Evolutionary conservation across 2,888 invertebrate genomes (phyloP).

Genomic region (Mimas tiliae): DNA sequence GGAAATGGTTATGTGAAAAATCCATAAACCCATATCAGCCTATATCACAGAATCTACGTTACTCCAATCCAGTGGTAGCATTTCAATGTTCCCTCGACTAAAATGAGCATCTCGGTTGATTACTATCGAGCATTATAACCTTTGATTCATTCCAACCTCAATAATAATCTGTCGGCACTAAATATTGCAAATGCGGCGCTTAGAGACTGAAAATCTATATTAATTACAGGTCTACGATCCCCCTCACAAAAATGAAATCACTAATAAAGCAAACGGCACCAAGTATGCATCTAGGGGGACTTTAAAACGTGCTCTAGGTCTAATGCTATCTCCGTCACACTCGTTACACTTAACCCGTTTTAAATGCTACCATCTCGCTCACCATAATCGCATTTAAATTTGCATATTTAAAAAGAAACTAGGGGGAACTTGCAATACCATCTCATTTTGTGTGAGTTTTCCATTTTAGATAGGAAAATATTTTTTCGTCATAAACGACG

Average conservation of each 20-base stretch:
- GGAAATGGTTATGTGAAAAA: no score
- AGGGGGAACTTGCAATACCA: constrained; percentile 56
- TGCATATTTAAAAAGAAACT: constrained; percentile 66
- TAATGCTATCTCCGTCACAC: constrained; percentile 42
- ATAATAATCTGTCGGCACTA: neutral
- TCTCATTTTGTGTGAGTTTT: constrained; percentile 63
- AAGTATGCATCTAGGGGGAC: constrained; percentile 57
- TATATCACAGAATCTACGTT: no score
- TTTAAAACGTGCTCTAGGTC: constrained; percentile 35
- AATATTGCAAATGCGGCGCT: constrained; percentile 7
- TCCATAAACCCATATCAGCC: no score
- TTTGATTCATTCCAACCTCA: neutral
- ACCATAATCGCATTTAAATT: constrained; percentile 65
- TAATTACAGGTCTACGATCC: constrained; percentile 30
- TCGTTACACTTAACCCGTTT: constrained; percentile 28
- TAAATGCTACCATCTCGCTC: constrained; percentile 39
- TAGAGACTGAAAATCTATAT: constrained; percentile 14
- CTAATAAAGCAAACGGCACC: constrained; percentile 45
- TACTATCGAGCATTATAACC: no score
- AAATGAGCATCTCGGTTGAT: no score
- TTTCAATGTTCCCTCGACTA: no score
- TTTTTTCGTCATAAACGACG: constrained; percentile 37
- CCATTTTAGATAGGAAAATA: constrained; percentile 54
- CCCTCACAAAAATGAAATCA: constrained; percentile 40
- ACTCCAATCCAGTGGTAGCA: no score